Evolutionary conservation across 2,888 invertebrate genomes (phyloP).

Genomic region (Oligia fasciuncula): DNA sequence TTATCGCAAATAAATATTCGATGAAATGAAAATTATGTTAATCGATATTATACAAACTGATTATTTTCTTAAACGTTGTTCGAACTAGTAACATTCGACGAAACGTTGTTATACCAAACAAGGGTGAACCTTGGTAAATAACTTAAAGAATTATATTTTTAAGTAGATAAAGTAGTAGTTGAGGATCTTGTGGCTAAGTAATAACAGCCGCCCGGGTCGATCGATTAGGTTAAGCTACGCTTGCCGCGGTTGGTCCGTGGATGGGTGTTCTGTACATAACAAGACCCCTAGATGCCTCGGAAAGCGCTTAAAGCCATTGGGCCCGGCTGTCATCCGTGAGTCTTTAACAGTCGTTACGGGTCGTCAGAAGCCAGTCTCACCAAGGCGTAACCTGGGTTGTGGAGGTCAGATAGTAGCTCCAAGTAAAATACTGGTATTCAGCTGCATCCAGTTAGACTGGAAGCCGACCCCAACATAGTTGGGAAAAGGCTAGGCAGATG

Average conservation of each 20-base stretch:
- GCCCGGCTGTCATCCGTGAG: background rate
- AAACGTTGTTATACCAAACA: no score
- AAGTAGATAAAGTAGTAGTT: background rate
- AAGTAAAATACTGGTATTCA: no score
- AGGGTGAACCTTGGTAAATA: conserved; percentile 20
- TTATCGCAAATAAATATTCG: no score
- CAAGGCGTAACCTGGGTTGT: no score
- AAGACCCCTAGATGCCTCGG: no score
- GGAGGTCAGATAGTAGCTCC: background rate
- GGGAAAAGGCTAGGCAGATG: no score
- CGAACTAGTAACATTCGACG: no score
- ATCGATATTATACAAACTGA: no score
- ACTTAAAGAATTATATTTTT: background rate
- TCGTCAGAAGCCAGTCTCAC: background rate
- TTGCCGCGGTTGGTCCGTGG: background rate
- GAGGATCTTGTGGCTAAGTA: background rate
- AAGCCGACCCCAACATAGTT: background rate
- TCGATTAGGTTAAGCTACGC: no score
- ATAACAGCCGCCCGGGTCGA: background rate
- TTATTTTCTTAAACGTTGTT: no score
- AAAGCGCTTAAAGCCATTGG: no score
- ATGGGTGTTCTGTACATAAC: background rate
- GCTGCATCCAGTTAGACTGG: background rate
- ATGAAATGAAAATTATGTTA: no score
- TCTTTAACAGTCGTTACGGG: background rate